Evolutionary conservation across 2,888 invertebrate species (phyloP).

Genomic region (Hesperia comma): DNA sequence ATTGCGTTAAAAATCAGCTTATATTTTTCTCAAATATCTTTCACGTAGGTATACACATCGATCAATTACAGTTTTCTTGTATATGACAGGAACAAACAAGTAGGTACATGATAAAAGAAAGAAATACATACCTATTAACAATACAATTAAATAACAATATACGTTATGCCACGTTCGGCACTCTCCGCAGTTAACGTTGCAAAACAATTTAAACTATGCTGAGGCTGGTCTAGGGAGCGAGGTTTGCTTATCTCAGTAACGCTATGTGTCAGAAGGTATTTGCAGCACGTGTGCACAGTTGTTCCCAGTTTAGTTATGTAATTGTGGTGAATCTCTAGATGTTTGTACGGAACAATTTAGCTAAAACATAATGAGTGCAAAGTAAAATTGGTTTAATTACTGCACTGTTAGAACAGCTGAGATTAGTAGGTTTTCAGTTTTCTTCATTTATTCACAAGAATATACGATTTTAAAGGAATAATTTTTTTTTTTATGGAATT

Average conservation of each 20-base stretch:
- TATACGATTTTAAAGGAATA: too few relatives aligned
- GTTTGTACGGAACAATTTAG: not conserved
- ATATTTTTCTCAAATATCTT: too few relatives aligned
- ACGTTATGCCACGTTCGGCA: not conserved
- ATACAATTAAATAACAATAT: not conserved
- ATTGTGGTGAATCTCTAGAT: constrained; percentile 11
- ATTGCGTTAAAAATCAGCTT: too few relatives aligned
- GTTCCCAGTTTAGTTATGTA: constrained; percentile 9
- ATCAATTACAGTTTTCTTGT: too few relatives aligned
- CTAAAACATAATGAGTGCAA: constrained; percentile 1
- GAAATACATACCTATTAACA: not conserved
- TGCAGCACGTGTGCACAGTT: constrained; percentile 11
- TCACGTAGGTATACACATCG: too few relatives aligned
- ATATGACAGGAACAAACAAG: too few relatives aligned
- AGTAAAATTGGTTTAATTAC: too few relatives aligned
- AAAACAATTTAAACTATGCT: constrained; percentile 7
- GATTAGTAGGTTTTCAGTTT: too few relatives aligned
- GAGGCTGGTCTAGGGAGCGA: constrained; percentile 1
- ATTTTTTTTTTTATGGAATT: too few relatives aligned
- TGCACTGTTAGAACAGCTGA: too few relatives aligned
- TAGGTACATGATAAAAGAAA: too few relatives aligned
- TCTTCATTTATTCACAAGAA: too few relatives aligned
- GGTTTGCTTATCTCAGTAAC: constrained; percentile 8
- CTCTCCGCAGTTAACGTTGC: not conserved
- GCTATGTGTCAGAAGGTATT: constrained; percentile 5